Percentiles rank a stretch among this genome's conserved stretches.
Evolutionary conservation across 2,888 invertebrate species (phyloP).

Genomic region (Epistrophe eligans): DNA sequence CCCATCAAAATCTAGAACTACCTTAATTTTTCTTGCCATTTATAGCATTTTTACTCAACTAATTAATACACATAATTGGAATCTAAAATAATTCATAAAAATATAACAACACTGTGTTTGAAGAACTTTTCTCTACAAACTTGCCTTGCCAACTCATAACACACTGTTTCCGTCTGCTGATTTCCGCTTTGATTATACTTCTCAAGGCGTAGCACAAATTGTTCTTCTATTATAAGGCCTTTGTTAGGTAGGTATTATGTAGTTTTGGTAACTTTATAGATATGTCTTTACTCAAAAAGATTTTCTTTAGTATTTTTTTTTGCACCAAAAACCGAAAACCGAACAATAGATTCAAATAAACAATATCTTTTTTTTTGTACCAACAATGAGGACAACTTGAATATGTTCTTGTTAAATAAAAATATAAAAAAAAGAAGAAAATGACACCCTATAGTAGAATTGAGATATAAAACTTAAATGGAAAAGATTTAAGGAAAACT

Average conservation of each 20-base stretch:
- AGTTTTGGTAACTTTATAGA: conserved; percentile 28
- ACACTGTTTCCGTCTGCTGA: conserved; percentile 30
- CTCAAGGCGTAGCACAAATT: conserved; percentile 13
- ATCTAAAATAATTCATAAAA: too few relatives aligned
- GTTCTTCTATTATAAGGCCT: conserved; percentile 9
- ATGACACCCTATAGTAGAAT: background rate
- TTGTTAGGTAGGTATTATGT: conserved; percentile 29
- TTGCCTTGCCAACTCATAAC: background rate
- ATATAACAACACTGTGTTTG: conserved; percentile 17
- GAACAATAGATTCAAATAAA: conserved; percentile 34
- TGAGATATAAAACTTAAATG: conserved; percentile 26
- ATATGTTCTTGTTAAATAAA: background rate
- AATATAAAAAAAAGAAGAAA: background rate
- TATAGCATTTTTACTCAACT: too few relatives aligned
- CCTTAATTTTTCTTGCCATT: too few relatives aligned
- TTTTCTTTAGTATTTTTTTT: conserved; percentile 15
- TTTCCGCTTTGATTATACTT: conserved; percentile 28
- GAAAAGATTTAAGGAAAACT: conserved; percentile 24
- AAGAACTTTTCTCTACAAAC: background rate
- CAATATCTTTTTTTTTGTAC: conserved; percentile 5
- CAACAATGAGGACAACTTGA: background rate
- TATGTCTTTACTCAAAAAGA: conserved; percentile 11
- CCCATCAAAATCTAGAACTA: too few relatives aligned
- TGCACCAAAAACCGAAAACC: background rate
- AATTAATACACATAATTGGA: too few relatives aligned